Evolutionary conservation across 1,140 invertebrate genomes (phyloP), one percentile per base, ranked within the genome.

Genomic region (Pentalonia nigronervosa): DNA sequence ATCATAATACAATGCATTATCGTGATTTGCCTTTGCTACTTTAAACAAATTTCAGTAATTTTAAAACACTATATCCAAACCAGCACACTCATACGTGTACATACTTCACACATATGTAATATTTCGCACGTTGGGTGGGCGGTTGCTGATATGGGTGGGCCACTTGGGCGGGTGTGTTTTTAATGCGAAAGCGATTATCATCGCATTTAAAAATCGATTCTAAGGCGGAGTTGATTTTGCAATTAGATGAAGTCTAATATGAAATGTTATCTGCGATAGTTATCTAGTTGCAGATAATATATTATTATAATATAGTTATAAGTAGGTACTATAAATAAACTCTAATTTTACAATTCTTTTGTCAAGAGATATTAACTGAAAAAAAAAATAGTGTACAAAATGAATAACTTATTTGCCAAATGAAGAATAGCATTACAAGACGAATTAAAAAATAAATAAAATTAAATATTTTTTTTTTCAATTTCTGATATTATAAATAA

Each of bases 141-240:
- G 34, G 87, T 89, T 50, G 50, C n/a, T 89, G 7, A 53, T n/a
- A 89, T 89, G 87, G 87, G 47, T 50, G 48, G 87, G 87, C 48
- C 21, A 36, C 87, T 53, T 23, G 48, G 48, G 47, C 88, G 50
- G 50, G 88, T 41, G 88, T 89, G n/a, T 88, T 88, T 88, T 89
- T 89, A 89, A 89, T 89, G 56, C 23, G 21, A 89, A 89, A 89
- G 21, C 50, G 88, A 89, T 89, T 89, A 53, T 56, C n/a, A 56
- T 56, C 88, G 36, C 4, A 34, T 89, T 56, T n/a, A 48, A 48
- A 53, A 53, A 41, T 23, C 20, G 9, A 89, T 89, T 53, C 9
- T 89, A 25, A 89, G 88, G 88, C 88, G 88, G 34, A 89, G 88
- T 30, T 36, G 88, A 56, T 89, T 89, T 89, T 25, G 88, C 88